phyloP scores from a whole-genome alignment of 2,888 invertebrate species.

The Mactromeris polynyma region DNA sequence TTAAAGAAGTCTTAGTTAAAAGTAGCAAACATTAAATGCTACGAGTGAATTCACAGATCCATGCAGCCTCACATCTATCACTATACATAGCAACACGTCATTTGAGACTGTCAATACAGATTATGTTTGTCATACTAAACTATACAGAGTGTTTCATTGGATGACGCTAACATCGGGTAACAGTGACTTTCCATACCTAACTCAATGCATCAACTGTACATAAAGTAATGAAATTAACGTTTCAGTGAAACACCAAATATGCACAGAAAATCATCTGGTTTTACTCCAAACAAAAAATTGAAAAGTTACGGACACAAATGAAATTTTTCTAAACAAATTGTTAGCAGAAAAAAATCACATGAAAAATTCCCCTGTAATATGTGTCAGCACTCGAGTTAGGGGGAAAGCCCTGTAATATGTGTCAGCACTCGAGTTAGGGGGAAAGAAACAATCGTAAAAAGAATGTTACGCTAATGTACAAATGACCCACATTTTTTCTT shows the following conservation, averaged over 20 bases:
- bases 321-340: neutral
- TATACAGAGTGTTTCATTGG: neutral
- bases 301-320: too few relatives aligned
- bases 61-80: neutral
- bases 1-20: neutral
- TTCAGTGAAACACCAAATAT: too few relatives aligned
- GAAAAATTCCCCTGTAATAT: neutral
- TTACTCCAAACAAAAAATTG: too few relatives aligned
- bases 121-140: neutral
- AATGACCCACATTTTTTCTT: slow-evolving; percentile 49
- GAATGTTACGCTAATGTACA: slow-evolving; percentile 2
- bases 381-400: neutral
- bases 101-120: neutral
- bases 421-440: neutral
- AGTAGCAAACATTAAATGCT: neutral
- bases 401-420: neutral
- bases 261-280: too few relatives aligned
- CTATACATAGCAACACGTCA: neutral
- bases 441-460: neutral
- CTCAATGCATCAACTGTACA: too few relatives aligned
- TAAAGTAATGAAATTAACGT: too few relatives aligned
- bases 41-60: neutral
- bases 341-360: neutral
- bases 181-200: too few relatives aligned
- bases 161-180: neutral